Base-by-base conservation (phyloP, 2,113 vertebrate species). In the Cochlearius cochlearius region DNA sequence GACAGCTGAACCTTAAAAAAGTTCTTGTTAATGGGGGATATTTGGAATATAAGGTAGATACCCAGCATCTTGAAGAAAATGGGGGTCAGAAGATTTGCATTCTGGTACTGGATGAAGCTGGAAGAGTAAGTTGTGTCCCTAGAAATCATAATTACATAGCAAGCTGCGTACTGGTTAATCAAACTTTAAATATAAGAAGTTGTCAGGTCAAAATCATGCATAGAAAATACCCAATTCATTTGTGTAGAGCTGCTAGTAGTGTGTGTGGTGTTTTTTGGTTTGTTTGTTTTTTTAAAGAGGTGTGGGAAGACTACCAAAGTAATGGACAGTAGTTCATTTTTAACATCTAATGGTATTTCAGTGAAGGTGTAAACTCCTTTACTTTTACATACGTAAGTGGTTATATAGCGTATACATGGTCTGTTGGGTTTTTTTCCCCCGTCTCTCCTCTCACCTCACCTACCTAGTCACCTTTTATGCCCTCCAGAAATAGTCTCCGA, bases 1-100 rank as follows among this genome's bases (percentile, higher is more conserved):
- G 99, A 94, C 99, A 99, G 68, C 97, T 99, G 76, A 99, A 99
- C 95, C 98, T 99, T 95, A 99, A 98, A 97, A 99, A 99, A 94
- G 98, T 99, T 94, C 98, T 99, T 94, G 99, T 99, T 43, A 99
- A 97, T 80, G 99, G 99, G 5, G 99, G 99, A 39, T 97, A 94
- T 96, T 98, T 99, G 97, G 99, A 99, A 94, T 99, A 99, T 91
- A 99, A 99, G n/a, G 98, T 99, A 73, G 98, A 99, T 97, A 98
- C 99, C 34, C 98, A 99, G 92, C 95, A 99, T 91, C 98, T 99
- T 50, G 97, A 98, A 62, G 99, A 99, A 94, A 99, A 98, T 60
- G 99, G 98, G 27, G 99, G 98, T 73, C 98, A 99, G 74, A 99
- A 99, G 95, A 98, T 99, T 73, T 97, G 98, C 72, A 98, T 99